phyloP scores from a whole-genome alignment of 2,797 vertebrate species.

The Cetoscarus ocellatus region DNA sequence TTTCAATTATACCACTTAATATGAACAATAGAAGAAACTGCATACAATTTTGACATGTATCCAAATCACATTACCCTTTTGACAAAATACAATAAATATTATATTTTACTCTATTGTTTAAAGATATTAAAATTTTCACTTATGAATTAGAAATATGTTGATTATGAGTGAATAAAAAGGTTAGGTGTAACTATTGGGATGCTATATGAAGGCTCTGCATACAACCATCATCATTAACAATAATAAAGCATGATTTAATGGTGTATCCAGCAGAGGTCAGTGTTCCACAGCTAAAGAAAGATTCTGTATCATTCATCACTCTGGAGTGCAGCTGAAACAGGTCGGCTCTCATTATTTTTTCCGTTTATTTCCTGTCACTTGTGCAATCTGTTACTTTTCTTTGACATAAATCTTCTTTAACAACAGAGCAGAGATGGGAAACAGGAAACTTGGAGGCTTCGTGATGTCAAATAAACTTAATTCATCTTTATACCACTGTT shows the following conservation, averaged over 20 bases:
- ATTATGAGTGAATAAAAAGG: too few species aligned
- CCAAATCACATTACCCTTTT: too few species aligned
- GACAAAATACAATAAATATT: too few species aligned
- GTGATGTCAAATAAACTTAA: too few species aligned
- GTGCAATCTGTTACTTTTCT: neutral
- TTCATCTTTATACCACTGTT: neutral
- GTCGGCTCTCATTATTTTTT: neutral
- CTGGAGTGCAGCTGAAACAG: neutral
- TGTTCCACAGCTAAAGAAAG: slow-evolving; percentile 69
- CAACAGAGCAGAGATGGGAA: neutral
- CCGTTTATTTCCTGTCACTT: neutral
- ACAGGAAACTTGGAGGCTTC: too few species aligned
- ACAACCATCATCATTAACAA: neutral
- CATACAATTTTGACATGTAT: too few species aligned
- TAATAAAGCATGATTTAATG: slow-evolving; percentile 20
- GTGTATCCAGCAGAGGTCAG: slow-evolving; percentile 81
- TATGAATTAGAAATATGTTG: too few species aligned
- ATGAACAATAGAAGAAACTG: too few species aligned
- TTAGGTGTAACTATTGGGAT: too few species aligned
- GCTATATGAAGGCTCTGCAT: neutral
- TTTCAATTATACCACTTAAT: too few species aligned
- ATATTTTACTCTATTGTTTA: too few species aligned
- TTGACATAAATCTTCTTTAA: neutral
- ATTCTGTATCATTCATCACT: slow-evolving; percentile 6
- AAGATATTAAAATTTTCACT: too few species aligned